Evolutionary conservation across 2,888 invertebrate genomes (phyloP).

Genomic region (Caenorhabditis sinica): DNA sequence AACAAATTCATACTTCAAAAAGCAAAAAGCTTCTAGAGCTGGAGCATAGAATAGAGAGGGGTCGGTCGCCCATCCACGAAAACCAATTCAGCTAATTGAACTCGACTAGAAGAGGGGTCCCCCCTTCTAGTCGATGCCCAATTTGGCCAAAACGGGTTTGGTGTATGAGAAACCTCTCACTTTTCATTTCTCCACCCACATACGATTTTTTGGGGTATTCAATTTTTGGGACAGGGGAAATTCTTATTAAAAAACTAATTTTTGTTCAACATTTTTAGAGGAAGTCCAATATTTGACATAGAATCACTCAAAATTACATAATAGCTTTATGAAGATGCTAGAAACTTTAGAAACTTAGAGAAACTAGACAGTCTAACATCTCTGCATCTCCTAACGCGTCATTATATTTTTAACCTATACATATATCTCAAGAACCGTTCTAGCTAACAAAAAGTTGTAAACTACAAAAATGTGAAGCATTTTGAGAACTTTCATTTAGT

Average conservation of each 20-base stretch:
- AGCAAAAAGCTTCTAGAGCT: background rate
- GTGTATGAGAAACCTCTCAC: too few relatives aligned
- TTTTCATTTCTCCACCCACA: background rate
- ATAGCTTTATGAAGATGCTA: too few relatives aligned
- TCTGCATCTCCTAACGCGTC: too few relatives aligned
- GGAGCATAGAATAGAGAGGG: background rate
- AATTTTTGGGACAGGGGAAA: too few relatives aligned
- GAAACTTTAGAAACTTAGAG: too few relatives aligned
- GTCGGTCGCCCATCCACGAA: background rate
- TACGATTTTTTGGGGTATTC: too few relatives aligned
- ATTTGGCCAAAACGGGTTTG: background rate
- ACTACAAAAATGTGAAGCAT: background rate
- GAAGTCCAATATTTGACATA: too few relatives aligned
- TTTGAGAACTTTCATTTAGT: background rate
- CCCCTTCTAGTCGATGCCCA: background rate
- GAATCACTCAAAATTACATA: too few relatives aligned
- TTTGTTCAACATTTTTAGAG: background rate
- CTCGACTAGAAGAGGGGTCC: slow-evolving; percentile 1
- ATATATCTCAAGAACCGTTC: background rate
- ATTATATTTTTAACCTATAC: background rate
- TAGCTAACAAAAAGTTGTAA: background rate
- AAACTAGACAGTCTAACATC: too few relatives aligned
- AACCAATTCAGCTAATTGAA: slow-evolving; percentile 64
- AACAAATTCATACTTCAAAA: slow-evolving; percentile 22
- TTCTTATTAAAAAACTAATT: background rate